phyloP scores from a whole-genome alignment of 2,113 vertebrate genomes.

The Oceanites oceanicus region DNA sequence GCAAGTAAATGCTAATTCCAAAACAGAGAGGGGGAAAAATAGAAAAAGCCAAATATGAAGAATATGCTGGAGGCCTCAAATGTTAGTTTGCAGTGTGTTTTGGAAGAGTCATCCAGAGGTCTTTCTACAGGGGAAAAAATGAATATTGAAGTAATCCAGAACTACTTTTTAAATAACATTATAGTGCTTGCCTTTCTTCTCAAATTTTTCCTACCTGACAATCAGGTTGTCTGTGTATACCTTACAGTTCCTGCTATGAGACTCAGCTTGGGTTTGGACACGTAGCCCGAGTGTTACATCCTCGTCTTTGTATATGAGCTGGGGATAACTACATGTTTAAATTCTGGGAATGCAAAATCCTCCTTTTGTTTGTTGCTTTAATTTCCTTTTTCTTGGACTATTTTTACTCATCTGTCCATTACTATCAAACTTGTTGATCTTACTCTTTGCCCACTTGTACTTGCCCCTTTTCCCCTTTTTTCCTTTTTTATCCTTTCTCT shows the following conservation, averaged over 20 bases:
- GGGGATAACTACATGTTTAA: neutral
- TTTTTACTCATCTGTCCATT: neutral
- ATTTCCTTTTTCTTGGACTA: neutral
- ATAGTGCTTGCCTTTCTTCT: neutral
- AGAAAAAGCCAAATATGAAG: neutral
- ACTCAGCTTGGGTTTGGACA: neutral
- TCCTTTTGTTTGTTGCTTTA: neutral
- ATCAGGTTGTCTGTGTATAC: neutral
- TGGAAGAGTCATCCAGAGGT: constrained; percentile 46
- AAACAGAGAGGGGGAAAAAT: neutral
- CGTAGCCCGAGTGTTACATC: neutral
- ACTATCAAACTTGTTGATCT: neutral
- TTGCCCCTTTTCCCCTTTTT: neutral
- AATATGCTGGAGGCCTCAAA: neutral
- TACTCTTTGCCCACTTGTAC: neutral
- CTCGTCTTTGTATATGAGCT: neutral
- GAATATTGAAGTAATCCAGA: neutral
- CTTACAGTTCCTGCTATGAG: neutral
- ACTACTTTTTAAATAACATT: neutral
- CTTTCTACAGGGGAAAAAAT: constrained; percentile 14
- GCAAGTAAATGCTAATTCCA: neutral
- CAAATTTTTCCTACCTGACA: neutral
- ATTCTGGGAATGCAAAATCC: neutral
- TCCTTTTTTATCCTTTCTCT: neutral
- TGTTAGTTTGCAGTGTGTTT: neutral